phyloP scores from a whole-genome alignment of 2,113 vertebrate species.

The Microcebus lehilahytsara region DNA sequence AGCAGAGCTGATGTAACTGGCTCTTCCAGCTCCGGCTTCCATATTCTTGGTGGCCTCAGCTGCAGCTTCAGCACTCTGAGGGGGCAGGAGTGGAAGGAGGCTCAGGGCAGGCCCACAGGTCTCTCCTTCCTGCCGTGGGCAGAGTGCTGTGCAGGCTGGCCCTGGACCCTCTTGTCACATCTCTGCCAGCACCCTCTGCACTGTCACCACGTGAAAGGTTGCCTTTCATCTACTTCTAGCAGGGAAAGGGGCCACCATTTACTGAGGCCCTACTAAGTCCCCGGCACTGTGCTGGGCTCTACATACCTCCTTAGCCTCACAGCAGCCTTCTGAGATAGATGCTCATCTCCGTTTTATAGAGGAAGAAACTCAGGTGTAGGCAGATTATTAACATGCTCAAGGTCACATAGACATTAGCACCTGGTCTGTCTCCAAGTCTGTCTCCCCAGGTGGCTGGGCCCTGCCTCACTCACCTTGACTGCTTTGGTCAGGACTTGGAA shows the following conservation, averaged over 20 bases:
- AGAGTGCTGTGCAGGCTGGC: background rate
- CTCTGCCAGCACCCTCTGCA: background rate
- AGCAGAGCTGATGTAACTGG: conserved; percentile 92
- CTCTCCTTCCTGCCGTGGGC: background rate
- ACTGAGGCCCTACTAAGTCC: background rate
- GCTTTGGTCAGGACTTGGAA: conserved; percentile 85
- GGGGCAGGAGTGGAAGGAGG: background rate
- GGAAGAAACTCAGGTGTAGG: background rate
- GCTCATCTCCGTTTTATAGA: background rate
- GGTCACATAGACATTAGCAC: background rate
- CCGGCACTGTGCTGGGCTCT: background rate
- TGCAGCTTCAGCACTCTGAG: conserved; percentile 87
- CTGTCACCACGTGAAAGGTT: background rate
- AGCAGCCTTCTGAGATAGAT: background rate
- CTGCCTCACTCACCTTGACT: conserved; percentile 84
- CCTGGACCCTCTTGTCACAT: background rate
- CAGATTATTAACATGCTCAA: background rate
- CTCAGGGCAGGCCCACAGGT: background rate
- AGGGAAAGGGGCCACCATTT: background rate
- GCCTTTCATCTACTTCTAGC: background rate
- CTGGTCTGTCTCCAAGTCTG: background rate
- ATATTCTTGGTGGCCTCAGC: conserved; percentile 91
- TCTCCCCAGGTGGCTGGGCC: background rate
- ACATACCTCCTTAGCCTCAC: background rate
- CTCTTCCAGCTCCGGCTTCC: conserved; percentile 91